Conservation (phyloP, 1,140 invertebrate species). For the Euglossa dilemma region DNA sequence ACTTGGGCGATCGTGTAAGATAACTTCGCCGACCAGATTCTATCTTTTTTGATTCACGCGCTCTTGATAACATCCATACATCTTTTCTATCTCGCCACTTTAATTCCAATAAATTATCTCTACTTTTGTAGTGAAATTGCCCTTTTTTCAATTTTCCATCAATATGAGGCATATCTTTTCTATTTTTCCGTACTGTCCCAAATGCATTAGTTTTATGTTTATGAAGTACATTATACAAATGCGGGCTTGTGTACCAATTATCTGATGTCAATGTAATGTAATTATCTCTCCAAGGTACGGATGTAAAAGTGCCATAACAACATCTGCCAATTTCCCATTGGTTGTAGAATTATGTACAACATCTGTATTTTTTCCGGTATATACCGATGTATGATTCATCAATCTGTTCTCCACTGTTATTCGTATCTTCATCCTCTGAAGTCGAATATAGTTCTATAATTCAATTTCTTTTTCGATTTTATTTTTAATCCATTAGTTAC, state of each 20-base stretch:
- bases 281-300: slow-evolving; percentile 14
- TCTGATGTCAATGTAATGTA: slow-evolving; percentile 24
- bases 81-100: slow-evolving; percentile 20
- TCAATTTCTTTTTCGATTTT: too few relatives aligned
- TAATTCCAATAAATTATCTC: slow-evolving; percentile 14
- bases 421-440: too few relatives aligned
- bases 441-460: too few relatives aligned
- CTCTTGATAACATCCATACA: not conserved
- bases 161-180: slow-evolving; percentile 17
- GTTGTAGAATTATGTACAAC: not conserved
- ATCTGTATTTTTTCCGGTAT: too few relatives aligned
- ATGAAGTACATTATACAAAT: too few relatives aligned
- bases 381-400: too few relatives aligned
- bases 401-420: too few relatives aligned
- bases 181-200: too few relatives aligned
- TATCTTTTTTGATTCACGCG: not conserved
- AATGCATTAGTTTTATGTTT: too few relatives aligned
- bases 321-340: slow-evolving; percentile 17
- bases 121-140: not conserved
- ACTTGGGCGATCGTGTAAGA: not conserved
- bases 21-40: slow-evolving; percentile 4
- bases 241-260: slow-evolving; percentile 33
- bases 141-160: not conserved
- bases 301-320: slow-evolving; percentile 12
- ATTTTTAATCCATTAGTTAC: too few relatives aligned